Evolutionary conservation across 2,888 invertebrate species (phyloP), one percentile per base, ranked within the genome.

Genomic region (Hydropsyche betteni): DNA sequence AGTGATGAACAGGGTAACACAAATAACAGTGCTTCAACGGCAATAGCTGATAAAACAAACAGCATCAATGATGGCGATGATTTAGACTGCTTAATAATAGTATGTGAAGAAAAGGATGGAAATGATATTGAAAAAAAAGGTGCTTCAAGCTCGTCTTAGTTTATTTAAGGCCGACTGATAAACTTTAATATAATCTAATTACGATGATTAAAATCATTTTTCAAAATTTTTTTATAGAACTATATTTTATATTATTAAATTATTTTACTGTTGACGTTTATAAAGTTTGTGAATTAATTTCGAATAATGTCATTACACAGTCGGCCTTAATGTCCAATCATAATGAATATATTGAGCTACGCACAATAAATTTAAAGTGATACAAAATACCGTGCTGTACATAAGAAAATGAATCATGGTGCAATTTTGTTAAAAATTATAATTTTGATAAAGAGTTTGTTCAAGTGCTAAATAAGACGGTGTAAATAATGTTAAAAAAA

Each of bases 1-100:
- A 79, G 79, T 74, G 79, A 78, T 8, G 79, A 79, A 50, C 77
- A 78, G 70, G 79, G 77, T 68, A 75, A 76, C 14, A 78, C 79
- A 34, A 79, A 75, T 64, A 78, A 79, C 69, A 79, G 79, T 74
- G 77, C 79, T 14, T 79, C 79, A n/a, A 79, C 79, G 12, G 79
- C 79, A 10, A 74, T 79, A 12, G 78, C 74, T 33, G 79, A 79
- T 33, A 79, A 79, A 33, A 78, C 79, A 10, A 78, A 78, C 75
- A 79, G 79, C 74, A 79, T 79, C 33, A 79, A 79, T 36, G 79
- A 79, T 51, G 78, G 73, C 3, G 79, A 79, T 36, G 79, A 79
- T 68, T 75, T 79, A 61, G 79, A 78, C 55, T 79, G 79, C 75
- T 73, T 79, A 53, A 79, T 79, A 55, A 68, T 75, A 58, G 77